Evolutionary conservation across 2,113 vertebrate genomes (phyloP), one percentile per base, ranked within the genome.

Genomic region (Lepus americanus): DNA sequence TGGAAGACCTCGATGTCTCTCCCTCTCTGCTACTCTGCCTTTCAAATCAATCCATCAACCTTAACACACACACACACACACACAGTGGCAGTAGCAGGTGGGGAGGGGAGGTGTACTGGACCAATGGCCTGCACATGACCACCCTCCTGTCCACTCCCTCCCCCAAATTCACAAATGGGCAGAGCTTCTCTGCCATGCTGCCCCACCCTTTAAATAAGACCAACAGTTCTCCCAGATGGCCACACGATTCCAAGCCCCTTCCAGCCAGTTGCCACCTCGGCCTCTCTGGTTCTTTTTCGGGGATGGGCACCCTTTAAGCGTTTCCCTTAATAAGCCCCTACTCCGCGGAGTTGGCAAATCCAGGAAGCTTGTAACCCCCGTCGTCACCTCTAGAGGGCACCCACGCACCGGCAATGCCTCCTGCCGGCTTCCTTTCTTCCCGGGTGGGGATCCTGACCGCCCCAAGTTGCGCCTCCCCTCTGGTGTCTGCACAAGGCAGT

Each of bases 301-400:
- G 55, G 13, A 16, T 59, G 55, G 55, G 55, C 9, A 78, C 29
- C n/a, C 22, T 86, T 49, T 81, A 44, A 73, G 72, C 10, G 39
- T 61, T 23, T 64, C 3, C 69, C 29, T 63, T 44, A 44, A 7
- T n/a, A 77, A 69, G 6, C 23, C 63, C 44, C 23, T 74, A 36
- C 29, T 74, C 44, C 44, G 44, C 44, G 44, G 44, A 31, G 27
- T 44, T 49, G 81, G 23, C 49, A 61, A 92, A 13, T 64, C 59
- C 63, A 63, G 29, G n/a, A 79, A 83, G 39, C 14, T 53, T 94
- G 87, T 91, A 85, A 89, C 91, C 53, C 33, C 80, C 10, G 0
- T 16, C 5, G 33, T 70, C 27, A 63, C 83, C 89, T 66, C 92
- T 94, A 96, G 83, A 92, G 89, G 94, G 27, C 85, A 82, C 55